Conservation (phyloP, 1,140 invertebrate species). For the Eupristina koningsbergeri region DNA sequence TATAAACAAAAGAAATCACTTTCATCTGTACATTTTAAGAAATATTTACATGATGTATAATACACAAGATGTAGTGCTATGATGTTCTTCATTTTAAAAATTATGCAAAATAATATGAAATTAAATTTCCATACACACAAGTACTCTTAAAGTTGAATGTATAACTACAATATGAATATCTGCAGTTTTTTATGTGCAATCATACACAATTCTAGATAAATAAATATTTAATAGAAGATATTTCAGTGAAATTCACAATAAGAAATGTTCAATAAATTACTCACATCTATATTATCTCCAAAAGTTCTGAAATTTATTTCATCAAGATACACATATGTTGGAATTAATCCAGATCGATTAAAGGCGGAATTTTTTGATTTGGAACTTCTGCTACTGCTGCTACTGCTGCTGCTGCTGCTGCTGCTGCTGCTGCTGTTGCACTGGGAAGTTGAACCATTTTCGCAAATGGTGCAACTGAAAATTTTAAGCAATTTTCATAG, state of each 20-base stretch:
- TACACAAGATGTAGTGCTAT: no score
- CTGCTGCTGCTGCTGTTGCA: slow-evolving; percentile 25
- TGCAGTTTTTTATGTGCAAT: no score
- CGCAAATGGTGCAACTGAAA: slow-evolving; percentile 40
- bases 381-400: slow-evolving; percentile 21
- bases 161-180: no score
- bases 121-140: neutral
- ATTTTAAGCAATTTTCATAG: slow-evolving; percentile 8
- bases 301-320: slow-evolving; percentile 63
- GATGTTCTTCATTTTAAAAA: no score
- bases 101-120: no score
- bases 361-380: slow-evolving; percentile 45
- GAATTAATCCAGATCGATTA: slow-evolving; percentile 65
- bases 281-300: slow-evolving; percentile 60
- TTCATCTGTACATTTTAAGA: no score
- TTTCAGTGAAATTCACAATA: neutral
- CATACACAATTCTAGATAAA: no score
- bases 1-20: no score
- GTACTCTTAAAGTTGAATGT: no score
- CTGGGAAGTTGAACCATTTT: slow-evolving; percentile 48
- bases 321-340: slow-evolving; percentile 55
- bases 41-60: no score
- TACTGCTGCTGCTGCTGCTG: slow-evolving; percentile 5
- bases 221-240: neutral
- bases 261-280: slow-evolving; percentile 19